Evolutionary conservation across 2,113 vertebrate species (phyloP).

Genomic region (Corynorhinus townsendii): DNA sequence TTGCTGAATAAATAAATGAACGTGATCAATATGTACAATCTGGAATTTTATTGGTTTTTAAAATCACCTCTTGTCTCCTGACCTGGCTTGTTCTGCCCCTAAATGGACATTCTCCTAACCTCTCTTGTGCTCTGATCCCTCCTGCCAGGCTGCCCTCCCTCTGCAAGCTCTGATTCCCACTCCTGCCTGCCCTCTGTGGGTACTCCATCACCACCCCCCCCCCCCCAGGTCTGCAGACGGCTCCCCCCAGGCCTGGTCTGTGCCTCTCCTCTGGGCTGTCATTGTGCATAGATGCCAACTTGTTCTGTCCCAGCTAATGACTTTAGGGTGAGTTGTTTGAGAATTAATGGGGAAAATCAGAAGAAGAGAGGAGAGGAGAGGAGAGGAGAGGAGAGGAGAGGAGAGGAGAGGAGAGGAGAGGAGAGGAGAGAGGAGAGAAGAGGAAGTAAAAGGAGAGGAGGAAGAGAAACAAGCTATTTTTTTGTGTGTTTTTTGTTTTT

Average conservation of each 20-base stretch:
- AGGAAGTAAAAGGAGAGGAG: neutral
- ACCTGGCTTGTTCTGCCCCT: neutral
- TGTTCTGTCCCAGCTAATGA: neutral
- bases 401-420: too few species aligned
- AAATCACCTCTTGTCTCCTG: neutral
- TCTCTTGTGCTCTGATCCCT: too few species aligned
- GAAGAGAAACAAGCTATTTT: neutral
- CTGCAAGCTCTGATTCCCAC: neutral
- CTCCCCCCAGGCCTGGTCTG: rapidly evolving
- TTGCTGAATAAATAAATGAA: neutral
- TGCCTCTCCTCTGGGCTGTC: neutral
- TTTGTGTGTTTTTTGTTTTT: neutral
- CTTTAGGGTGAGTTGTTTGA: neutral
- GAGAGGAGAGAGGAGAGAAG: neutral
- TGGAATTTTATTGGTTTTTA: neutral
- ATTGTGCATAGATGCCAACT: neutral
- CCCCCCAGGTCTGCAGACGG: neutral
- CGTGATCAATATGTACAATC: neutral
- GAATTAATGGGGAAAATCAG: neutral
- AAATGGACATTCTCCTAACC: neutral
- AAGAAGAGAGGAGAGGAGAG: neutral
- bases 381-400: too few species aligned
- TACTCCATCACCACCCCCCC: rapidly evolving
- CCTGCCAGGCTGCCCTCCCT: neutral
- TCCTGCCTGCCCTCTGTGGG: neutral